Conservation (phyloP, 2,888 invertebrate genomes). For the Antheraea yamamai region DNA sequence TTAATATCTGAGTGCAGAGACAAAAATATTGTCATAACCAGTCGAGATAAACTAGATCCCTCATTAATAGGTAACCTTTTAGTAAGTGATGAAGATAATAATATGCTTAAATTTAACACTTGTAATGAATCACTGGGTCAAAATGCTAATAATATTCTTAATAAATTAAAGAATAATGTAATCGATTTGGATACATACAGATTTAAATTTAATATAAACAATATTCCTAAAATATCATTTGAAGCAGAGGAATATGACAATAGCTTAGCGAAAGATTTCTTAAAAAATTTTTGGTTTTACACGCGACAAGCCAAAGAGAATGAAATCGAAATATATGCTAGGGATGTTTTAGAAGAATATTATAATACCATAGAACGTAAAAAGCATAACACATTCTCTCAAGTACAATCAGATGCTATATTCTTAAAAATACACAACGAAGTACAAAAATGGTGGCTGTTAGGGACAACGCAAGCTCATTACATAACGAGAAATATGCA, state of each 20-base stretch:
- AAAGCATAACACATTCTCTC: not conserved
- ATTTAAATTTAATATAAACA: conserved; percentile 1
- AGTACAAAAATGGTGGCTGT: conserved; percentile 34
- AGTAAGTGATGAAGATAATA: not conserved
- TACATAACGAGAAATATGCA: not conserved
- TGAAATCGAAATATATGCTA: conserved; percentile 5
- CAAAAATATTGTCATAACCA: not conserved
- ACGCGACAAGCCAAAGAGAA: conserved; percentile 10
- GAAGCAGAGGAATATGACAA: conserved; percentile 7
- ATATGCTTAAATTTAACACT: conserved; percentile 9
- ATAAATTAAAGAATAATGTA: not conserved
- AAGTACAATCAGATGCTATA: conserved; percentile 12
- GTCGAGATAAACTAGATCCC: not conserved
- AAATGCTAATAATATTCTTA: conserved; percentile 2
- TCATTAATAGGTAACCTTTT: conserved; percentile 10
- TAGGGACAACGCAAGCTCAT: conserved; percentile 16
- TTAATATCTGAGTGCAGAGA: not conserved
- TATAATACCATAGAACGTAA: not conserved
- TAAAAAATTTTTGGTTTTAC: conserved; percentile 15
- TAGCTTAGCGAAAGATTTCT: not conserved
- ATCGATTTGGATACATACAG: not conserved
- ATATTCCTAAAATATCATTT: conserved; percentile 13
- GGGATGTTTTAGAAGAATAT: not conserved
- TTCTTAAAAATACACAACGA: conserved; percentile 15
- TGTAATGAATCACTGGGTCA: not conserved